Evolutionary conservation across 1,140 invertebrate species (phyloP).

Genomic region (Colletes latitarsis): DNA sequence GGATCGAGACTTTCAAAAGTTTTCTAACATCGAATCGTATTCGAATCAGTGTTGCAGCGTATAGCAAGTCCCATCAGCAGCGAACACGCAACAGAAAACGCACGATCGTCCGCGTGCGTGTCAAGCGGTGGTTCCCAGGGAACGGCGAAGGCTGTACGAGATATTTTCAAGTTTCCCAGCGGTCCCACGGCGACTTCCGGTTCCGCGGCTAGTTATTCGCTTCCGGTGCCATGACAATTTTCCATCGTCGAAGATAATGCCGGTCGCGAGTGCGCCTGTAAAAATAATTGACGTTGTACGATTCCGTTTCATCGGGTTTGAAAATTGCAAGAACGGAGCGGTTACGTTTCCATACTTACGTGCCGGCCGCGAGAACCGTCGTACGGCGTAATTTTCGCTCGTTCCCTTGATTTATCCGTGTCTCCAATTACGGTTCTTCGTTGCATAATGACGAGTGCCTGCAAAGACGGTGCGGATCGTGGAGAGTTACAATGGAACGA

Average conservation of each 20-base stretch:
- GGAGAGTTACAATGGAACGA: neutral
- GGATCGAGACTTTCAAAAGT: too few species aligned
- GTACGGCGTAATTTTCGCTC: neutral
- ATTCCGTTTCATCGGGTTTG: neutral
- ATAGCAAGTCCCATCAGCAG: too few species aligned
- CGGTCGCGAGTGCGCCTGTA: neutral
- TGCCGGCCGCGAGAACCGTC: neutral
- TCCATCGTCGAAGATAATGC: constrained; percentile 15
- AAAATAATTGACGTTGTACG: constrained; percentile 1
- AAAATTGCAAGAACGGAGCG: neutral
- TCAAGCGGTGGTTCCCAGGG: constrained; percentile 48
- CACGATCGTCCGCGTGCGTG: constrained; percentile 27
- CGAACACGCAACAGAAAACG: neutral
- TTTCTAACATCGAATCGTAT: too few species aligned
- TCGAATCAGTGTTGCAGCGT: too few species aligned
- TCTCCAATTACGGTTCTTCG: neutral
- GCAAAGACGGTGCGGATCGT: neutral
- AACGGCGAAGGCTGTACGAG: constrained; percentile 24
- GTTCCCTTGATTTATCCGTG: neutral
- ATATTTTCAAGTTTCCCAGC: constrained; percentile 54
- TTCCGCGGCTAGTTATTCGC: constrained; percentile 36
- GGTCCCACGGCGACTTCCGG: constrained; percentile 63
- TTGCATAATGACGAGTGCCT: neutral
- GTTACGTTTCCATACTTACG: constrained; percentile 16
- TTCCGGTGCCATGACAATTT: constrained; percentile 58